phyloP scores from a whole-genome alignment of 2,797 vertebrate genomes.

The Sciurus carolinensis region DNA sequence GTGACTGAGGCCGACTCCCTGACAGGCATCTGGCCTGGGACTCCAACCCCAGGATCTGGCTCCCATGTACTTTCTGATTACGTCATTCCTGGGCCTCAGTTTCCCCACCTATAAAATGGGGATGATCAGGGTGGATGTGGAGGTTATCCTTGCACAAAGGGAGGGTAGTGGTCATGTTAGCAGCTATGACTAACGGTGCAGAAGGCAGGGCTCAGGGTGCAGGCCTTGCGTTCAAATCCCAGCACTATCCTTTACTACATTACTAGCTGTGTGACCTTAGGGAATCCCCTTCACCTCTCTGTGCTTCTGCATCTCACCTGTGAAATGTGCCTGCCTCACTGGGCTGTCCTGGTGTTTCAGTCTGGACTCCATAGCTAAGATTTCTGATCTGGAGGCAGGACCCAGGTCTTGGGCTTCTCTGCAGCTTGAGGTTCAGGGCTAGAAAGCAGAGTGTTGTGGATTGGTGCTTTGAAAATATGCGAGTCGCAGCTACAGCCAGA shows the following conservation, averaged over 20 bases:
- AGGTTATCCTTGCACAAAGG: fast-evolving
- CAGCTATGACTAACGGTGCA: background rate
- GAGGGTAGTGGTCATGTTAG: background rate
- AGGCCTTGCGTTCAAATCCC: background rate
- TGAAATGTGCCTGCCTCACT: too few species aligned
- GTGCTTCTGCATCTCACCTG: background rate
- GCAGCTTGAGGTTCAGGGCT: background rate
- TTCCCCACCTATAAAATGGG: constrained; percentile 10
- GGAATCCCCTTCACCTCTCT: background rate
- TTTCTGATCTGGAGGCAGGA: background rate
- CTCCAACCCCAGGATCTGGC: background rate
- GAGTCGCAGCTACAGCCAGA: background rate
- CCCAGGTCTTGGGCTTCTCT: background rate
- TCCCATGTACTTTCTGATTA: background rate
- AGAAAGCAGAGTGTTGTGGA: background rate
- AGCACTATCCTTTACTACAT: background rate
- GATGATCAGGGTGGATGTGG: background rate
- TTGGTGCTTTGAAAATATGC: background rate
- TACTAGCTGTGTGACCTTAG: background rate
- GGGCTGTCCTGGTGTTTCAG: background rate
- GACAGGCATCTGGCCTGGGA: background rate
- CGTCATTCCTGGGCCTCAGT: background rate
- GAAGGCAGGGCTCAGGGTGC: fast-evolving
- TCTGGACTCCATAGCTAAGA: too few species aligned
- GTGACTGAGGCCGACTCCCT: background rate